phyloP scores from a whole-genome alignment of 1,140 invertebrate species.

The Temnothorax longispinosus region DNA sequence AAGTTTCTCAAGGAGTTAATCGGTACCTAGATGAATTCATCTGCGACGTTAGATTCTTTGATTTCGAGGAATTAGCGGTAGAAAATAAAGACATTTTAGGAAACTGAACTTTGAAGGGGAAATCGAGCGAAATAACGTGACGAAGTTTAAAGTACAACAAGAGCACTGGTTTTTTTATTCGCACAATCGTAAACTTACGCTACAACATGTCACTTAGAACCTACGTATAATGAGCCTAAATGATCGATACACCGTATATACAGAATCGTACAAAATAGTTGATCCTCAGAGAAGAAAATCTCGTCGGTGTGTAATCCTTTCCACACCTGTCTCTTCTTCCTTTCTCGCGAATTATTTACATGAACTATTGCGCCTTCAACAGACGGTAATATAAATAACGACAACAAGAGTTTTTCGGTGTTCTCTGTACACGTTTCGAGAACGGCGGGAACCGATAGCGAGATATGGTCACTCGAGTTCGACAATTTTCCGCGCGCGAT shows the following conservation, averaged over 20 bases:
- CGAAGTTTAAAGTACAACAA: slow-evolving; percentile 65
- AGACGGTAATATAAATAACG: slow-evolving; percentile 70
- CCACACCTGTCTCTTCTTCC: not conserved
- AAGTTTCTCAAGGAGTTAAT: not conserved
- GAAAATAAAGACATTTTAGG: not conserved
- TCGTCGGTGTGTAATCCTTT: not conserved
- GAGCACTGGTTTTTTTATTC: slow-evolving; percentile 69
- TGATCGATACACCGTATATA: slow-evolving; percentile 77
- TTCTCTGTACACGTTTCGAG: slow-evolving; percentile 62
- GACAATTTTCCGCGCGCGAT: slow-evolving; percentile 19
- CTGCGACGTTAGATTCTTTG: not conserved
- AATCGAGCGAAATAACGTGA: not conserved
- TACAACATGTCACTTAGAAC: slow-evolving; percentile 62
- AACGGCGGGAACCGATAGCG: slow-evolving; percentile 8
- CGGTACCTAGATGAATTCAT: not conserved
- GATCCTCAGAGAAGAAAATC: slow-evolving; percentile 24
- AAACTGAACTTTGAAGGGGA: not conserved
- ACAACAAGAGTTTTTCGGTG: slow-evolving; percentile 55
- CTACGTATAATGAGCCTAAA: slow-evolving; percentile 65
- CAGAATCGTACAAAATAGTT: slow-evolving; percentile 78
- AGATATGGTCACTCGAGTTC: not conserved
- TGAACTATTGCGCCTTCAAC: slow-evolving; percentile 39
- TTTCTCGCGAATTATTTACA: slow-evolving; percentile 69
- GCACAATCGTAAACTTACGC: slow-evolving; percentile 63
- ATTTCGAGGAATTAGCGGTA: not conserved